phyloP scores from a whole-genome alignment of 2,797 vertebrate species.

The Cuniculus paca region DNA sequence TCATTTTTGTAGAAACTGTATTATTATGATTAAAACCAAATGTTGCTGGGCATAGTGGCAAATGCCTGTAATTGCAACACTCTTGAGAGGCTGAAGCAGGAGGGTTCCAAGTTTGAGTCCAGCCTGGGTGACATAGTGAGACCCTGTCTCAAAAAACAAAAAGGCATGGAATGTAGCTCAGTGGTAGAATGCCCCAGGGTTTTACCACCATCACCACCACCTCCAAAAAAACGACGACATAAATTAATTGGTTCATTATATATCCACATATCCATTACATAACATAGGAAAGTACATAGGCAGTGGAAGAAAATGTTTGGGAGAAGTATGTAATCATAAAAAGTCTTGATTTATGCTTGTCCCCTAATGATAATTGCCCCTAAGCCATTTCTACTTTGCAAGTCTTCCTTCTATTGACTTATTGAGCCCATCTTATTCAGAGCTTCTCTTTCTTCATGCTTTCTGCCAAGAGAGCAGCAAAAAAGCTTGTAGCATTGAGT shows the following conservation, averaged over 20 bases:
- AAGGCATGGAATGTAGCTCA: not conserved
- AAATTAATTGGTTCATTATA: conserved; percentile 21
- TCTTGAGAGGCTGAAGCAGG: not conserved
- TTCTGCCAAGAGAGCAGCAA: not conserved
- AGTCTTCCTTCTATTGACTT: conserved; percentile 1
- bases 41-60: not conserved
- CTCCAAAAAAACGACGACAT: not conserved
- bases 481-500: conserved; percentile 39
- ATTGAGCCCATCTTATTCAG: not conserved
- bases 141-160: not conserved
- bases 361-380: not conserved
- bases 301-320: conserved; percentile 1
- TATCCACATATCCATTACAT: not conserved
- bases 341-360: conserved; percentile 25
- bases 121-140: not conserved
- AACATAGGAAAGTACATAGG: conserved; percentile 32
- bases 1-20: not conserved
- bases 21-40: not conserved
- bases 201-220: not conserved
- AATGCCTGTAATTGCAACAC: not conserved
- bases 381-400: conserved; percentile 44
- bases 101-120: not conserved
- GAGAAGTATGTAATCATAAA: not conserved
- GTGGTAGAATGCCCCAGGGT: not conserved
- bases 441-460: conserved; percentile 1